Base-by-base conservation (phyloP, 2,797 vertebrate genomes). In the Anguilla obscura region DNA sequence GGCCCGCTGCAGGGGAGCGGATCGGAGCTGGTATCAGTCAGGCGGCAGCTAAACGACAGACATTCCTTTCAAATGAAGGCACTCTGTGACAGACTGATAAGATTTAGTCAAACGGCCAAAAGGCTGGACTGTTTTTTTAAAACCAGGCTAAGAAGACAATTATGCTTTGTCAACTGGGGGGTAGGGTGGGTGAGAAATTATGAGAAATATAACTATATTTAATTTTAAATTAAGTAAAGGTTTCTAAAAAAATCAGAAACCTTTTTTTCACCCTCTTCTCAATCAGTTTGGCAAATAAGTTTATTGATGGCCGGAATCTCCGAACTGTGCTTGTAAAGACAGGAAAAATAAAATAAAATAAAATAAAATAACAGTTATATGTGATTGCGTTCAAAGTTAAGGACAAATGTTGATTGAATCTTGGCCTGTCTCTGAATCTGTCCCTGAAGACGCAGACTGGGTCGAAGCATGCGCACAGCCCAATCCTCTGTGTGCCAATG, bases 1-100 rank as follows among this genome's bases (percentile, higher is more conserved):
- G 95, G 95, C 88, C 92, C 88, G 88, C 0, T 52, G 87, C 66
- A 10, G 36, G 10, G 93, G 27, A 27, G 80, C 87, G 94, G 94
- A 96, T 88, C 54, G 60, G 88, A 90, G 84, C 84, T 85, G 45
- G n/a, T 45, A n/a, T 45, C 40, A 80, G 76, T 48, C 3, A 33
- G 71, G 48, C 50, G 9, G 18, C 0, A 12, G 14, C 21, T 1
- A 50, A 45, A 82, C n/a, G 21, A 50, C 40, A 50, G 40, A 48
- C 79, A 50, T 82, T 82, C 40, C 21, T 82, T 79, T 79, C 21
- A 18, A 45, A 71, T 36, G 74, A 24, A 48, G 79, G 18, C 9
- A 10, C 24, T 82, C 7, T 48, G 79, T 14, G 0, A 18, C 33
- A 45, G 12, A 21, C 33, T 36, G 74, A 40, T 45, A 45, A 79